phyloP scores from a whole-genome alignment of 2,888 invertebrate species.

The Nebria brevicollis region DNA sequence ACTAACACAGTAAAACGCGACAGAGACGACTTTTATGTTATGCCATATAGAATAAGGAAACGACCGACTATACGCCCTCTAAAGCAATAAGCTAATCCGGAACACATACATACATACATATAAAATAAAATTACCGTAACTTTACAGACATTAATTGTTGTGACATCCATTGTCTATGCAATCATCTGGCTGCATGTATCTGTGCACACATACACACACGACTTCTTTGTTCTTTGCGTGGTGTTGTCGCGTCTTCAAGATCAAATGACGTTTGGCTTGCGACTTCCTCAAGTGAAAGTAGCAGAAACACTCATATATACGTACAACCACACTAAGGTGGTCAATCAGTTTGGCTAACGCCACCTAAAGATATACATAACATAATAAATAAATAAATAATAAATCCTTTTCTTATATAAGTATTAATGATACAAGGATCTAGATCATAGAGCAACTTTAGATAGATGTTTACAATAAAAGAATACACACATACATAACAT shows the following conservation, averaged over 20 bases:
- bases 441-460: too few relatives aligned
- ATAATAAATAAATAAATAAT: too few relatives aligned
- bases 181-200: background rate
- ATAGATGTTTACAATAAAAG: too few relatives aligned
- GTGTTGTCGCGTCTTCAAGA: background rate
- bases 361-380: too few relatives aligned
- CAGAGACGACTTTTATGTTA: background rate
- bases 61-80: background rate
- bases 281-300: background rate
- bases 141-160: background rate
- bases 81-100: background rate
- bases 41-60: too few relatives aligned
- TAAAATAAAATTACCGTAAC: background rate
- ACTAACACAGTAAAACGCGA: background rate
- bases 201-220: background rate
- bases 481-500: too few relatives aligned
- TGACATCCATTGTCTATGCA: background rate
- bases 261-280: background rate
- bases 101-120: background rate
- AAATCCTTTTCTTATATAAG: too few relatives aligned
- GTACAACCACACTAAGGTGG: too few relatives aligned
- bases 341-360: too few relatives aligned
- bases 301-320: too few relatives aligned
- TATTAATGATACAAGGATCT: too few relatives aligned
- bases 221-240: background rate